These are phyloP conservation scores for Zosterops hypoxanthus DNA, from an alignment of 2,113 vertebrate species.

Conservation along the genomic window DNA sequence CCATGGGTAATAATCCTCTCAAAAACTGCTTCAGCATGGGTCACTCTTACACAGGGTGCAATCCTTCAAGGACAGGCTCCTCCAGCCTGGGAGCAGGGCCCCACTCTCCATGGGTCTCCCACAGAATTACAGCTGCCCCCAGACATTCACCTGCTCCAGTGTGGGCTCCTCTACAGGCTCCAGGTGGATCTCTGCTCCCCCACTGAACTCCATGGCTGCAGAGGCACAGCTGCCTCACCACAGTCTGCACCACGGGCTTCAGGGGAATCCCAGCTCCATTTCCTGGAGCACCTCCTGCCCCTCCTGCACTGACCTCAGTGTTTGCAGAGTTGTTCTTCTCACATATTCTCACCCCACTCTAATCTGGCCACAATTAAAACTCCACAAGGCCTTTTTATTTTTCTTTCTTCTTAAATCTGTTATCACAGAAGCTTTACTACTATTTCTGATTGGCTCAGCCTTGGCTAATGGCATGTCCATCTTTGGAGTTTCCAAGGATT, in stretches of 20 bases:
- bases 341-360: accelerated
- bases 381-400: not conserved
- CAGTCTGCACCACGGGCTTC: accelerated
- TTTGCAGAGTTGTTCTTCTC: not conserved
- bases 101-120: not conserved
- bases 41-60: not conserved
- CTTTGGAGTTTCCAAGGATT: not conserved
- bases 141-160: not conserved
- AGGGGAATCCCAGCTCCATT: not conserved
- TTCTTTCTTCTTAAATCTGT: not conserved
- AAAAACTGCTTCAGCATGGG: not conserved
- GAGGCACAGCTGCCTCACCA: not conserved
- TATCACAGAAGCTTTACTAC: too few species aligned
- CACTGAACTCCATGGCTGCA: not conserved
- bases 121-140: not conserved
- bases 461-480: not conserved
- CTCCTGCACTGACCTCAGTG: not conserved
- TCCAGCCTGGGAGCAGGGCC: not conserved
- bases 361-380: not conserved
- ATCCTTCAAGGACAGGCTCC: not conserved
- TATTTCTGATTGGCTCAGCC: not conserved
- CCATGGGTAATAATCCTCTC: accelerated
- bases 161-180: not conserved
- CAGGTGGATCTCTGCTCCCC: not conserved
- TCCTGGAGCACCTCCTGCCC: not conserved